These are phyloP conservation scores for Avahi laniger DNA, from an alignment of 2,797 vertebrate genomes.

Conservation along the genomic window DNA sequence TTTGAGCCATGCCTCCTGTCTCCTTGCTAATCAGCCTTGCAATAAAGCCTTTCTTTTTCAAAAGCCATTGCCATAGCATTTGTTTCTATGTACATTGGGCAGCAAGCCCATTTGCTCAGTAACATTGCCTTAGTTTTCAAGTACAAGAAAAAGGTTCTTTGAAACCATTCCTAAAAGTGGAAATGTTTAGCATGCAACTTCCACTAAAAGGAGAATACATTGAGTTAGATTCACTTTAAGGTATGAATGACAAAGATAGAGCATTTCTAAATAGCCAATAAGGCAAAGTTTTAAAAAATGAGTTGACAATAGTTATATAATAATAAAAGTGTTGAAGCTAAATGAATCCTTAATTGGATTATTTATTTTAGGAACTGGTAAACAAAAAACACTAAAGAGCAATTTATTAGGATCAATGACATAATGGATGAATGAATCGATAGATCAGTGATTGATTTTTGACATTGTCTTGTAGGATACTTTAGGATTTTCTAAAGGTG, in stretches of 20 bases:
- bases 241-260: neutral
- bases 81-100: neutral
- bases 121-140: neutral
- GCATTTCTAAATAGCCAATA: neutral
- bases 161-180: neutral
- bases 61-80: neutral
- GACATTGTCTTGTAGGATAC: neutral
- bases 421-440: neutral
- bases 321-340: neutral
- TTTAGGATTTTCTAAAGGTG: neutral
- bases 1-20: neutral
- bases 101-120: neutral
- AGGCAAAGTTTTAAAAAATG: neutral
- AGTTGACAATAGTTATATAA: neutral
- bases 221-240: neutral
- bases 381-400: neutral
- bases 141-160: neutral
- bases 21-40: neutral
- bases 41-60: neutral
- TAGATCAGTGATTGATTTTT: neutral
- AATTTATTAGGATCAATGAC: neutral
- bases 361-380: neutral
- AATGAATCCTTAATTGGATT: conserved; percentile 16
- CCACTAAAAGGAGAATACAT: neutral
- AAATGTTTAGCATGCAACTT: neutral